Percentiles rank a stretch among this genome's conserved stretches.
phyloP scores from a whole-genome alignment of 2,113 vertebrate genomes.

The Malurus cyaneus region DNA sequence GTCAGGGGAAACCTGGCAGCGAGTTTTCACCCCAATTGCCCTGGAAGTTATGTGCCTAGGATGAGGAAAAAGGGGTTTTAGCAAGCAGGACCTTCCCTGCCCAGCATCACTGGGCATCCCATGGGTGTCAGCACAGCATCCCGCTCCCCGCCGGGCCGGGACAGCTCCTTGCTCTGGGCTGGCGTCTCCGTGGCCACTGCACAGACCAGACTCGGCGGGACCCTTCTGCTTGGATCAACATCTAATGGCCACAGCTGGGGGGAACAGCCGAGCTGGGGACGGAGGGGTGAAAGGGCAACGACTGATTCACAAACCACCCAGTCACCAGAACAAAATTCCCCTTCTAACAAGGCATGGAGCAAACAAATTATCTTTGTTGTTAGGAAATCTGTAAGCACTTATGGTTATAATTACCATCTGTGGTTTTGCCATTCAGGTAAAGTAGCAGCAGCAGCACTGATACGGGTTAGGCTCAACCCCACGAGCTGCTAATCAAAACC shows the following conservation, averaged over 20 bases:
- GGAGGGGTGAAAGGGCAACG: conserved; percentile 69
- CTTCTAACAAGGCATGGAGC: conserved; percentile 78
- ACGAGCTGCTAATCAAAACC: conserved; percentile 76
- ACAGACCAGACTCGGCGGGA: background rate
- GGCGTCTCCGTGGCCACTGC: background rate
- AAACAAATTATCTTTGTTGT: conserved; percentile 82
- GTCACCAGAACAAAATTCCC: conserved; percentile 68
- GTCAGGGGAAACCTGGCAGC: background rate
- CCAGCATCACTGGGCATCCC: background rate
- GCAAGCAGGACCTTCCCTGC: background rate
- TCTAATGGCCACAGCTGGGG: conserved; percentile 53
- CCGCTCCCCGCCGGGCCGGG: background rate
- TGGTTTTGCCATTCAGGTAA: conserved; percentile 73
- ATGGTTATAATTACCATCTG: conserved; percentile 79
- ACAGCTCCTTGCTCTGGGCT: background rate
- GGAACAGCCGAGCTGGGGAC: conserved; percentile 36
- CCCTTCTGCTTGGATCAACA: conserved; percentile 44
- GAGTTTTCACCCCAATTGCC: background rate
- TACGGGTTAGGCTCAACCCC: conserved; percentile 46
- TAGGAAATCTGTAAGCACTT: conserved; percentile 81
- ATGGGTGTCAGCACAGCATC: background rate
- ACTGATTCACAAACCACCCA: conserved; percentile 71
- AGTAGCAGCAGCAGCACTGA: conserved; percentile 56
- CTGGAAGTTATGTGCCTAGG: fast-evolving
- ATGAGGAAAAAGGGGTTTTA: background rate